Evolutionary conservation across 1,140 invertebrate species (phyloP), one percentile per base, ranked within the genome.

Genomic region (Zophobas morio): DNA sequence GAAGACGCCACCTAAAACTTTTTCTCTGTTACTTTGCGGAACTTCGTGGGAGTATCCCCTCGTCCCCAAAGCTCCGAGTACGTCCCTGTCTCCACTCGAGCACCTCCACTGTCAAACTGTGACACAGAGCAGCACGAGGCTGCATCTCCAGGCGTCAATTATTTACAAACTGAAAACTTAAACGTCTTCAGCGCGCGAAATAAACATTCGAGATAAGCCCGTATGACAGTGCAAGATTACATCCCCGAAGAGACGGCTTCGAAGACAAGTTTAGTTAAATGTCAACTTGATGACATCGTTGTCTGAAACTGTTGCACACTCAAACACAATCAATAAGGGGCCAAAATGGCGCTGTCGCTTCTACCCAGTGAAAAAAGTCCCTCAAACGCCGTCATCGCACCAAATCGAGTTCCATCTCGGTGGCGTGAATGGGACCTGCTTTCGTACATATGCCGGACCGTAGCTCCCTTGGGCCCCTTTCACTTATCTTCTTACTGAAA

Each of bases 81-180:
- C 20, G 20, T 20, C 20, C 20, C 20, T 20, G 20, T 20, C 20
- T 20, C 20, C 20, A 20, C 20, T 20, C 20, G 20, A 20, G 20
- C 20, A 20, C 20, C 20, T 20, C 20, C 20, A 20, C 20, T 20
- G 20, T 20, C 20, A 20, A 20, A 20, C 20, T 20, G 20, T 20
- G 20, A 20, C 20, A 20, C 20, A 20, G 20, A 20, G 20, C 20
- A 20, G 20, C 20, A 20, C 20, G 20, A 20, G 20, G 20, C 20
- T 20, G 53, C 35, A 54, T 54, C 53, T 54, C 53, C 32, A 54
- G 53, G 53, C 56, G 56, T 60, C 56, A 39, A 60, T 60, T 60
- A 60, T 66, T 66, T 66, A 40, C 39, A 66, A 66, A 66, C 37
- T 66, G 60, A 66, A 66, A 66, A 66, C 37, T 66, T 66, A 66